Percentiles rank a stretch among this genome's conserved stretches.
phyloP scores from a whole-genome alignment of 1,140 invertebrate species.

The Pollicipes pollicipes region DNA sequence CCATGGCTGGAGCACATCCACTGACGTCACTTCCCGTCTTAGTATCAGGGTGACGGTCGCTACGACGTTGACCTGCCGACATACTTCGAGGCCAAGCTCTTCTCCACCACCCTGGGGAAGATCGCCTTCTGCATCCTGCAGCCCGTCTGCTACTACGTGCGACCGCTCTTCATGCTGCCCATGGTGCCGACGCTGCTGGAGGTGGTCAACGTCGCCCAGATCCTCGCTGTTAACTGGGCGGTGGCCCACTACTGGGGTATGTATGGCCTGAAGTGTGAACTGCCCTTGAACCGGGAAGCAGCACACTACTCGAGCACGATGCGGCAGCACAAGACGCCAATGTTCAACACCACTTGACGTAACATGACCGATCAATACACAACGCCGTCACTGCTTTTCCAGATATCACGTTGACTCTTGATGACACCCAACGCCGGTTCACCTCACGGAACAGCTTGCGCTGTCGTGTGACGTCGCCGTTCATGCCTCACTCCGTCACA shows the following conservation, averaged over 20 bases:
- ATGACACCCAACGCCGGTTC: too few relatives aligned
- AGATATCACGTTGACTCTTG: too few relatives aligned
- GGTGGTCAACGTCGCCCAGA: slow-evolving; percentile 70
- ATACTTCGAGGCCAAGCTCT: slow-evolving; percentile 74
- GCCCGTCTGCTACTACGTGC: slow-evolving; percentile 85
- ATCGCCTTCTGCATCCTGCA: slow-evolving; percentile 81
- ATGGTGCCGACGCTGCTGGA: slow-evolving; percentile 64
- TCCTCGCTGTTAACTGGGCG: slow-evolving; percentile 55
- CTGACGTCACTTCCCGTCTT: neutral
- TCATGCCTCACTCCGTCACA: too few relatives aligned
- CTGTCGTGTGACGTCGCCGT: too few relatives aligned
- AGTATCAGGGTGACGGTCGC: slow-evolving; percentile 88
- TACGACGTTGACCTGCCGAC: slow-evolving; percentile 93
- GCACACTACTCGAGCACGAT: too few relatives aligned
- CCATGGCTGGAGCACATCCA: too few relatives aligned
- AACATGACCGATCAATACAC: too few relatives aligned
- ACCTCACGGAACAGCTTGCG: too few relatives aligned
- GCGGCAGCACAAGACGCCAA: too few relatives aligned
- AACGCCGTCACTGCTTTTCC: too few relatives aligned
- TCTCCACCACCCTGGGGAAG: slow-evolving; percentile 80
- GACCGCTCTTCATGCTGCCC: slow-evolving; percentile 81
- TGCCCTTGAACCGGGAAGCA: too few relatives aligned
- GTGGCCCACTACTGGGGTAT: slow-evolving; percentile 62
- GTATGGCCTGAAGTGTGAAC: slow-evolving; percentile 62
- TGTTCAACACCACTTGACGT: too few relatives aligned